These are phyloP conservation scores for Chironex yamaguchii DNA, from an alignment of 30 jellyfish, hydroid and myxozoan species.

Conservation along the genomic window DNA sequence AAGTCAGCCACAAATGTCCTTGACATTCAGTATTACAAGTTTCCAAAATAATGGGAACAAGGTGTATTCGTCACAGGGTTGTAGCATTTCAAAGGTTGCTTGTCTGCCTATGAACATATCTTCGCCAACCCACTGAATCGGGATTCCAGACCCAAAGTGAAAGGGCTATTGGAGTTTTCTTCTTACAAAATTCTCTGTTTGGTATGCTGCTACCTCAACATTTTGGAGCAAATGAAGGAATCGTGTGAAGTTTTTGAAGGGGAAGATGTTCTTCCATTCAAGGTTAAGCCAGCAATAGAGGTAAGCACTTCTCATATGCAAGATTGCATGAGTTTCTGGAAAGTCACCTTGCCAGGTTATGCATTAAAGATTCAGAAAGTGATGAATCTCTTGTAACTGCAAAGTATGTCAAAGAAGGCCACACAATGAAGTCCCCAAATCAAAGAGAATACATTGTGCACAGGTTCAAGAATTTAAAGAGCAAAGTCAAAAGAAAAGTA, in stretches of 20 bases:
- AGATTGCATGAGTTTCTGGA: slow-evolving; percentile 47
- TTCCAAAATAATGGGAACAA: slow-evolving; percentile 72
- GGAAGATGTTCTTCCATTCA: slow-evolving; percentile 54
- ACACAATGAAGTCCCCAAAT: no score
- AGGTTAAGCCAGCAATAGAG: slow-evolving; percentile 45
- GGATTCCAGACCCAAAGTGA: slow-evolving; percentile 15
- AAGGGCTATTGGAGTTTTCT: slow-evolving; percentile 26
- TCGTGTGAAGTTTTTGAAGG: slow-evolving; percentile 62
- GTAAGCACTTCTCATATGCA: slow-evolving; percentile 5
- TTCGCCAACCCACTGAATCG: slow-evolving; percentile 32
- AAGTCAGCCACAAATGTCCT: slow-evolving; percentile 32
- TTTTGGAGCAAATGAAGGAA: slow-evolving; percentile 5
- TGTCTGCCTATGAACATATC: slow-evolving; percentile 66
- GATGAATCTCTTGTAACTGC: not conserved
- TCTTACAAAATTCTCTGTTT: slow-evolving; percentile 13
- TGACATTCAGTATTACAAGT: slow-evolving; percentile 52
- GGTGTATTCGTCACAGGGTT: slow-evolving; percentile 72
- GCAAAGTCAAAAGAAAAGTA: no score
- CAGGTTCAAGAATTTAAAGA: no score
- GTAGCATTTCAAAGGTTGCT: slow-evolving; percentile 62
- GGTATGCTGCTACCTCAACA: slow-evolving; percentile 48
- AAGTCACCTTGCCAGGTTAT: slow-evolving; percentile 3
- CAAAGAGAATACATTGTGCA: no score
- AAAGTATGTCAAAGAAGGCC: not conserved
- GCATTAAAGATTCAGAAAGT: no score